Evolutionary conservation across 2,888 invertebrate genomes (phyloP).

Genomic region (Microctonus hyperodae): DNA sequence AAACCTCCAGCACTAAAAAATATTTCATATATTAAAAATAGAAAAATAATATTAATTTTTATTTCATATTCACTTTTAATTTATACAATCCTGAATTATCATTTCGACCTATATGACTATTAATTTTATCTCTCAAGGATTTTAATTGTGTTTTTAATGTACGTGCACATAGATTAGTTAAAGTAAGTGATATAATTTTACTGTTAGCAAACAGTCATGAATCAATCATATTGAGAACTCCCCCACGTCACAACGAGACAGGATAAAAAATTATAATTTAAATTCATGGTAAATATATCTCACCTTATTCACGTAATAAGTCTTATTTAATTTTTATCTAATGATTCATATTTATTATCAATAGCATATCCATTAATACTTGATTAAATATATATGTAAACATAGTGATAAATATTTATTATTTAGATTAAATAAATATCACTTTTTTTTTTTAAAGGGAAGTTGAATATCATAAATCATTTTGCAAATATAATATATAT

Average conservation of each 20-base stretch:
- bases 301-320: not conserved
- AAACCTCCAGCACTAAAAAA: conserved; percentile 83
- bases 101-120: not conserved
- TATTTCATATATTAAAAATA: conserved; percentile 1
- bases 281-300: not conserved
- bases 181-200: not conserved
- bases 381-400: not conserved
- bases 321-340: not conserved
- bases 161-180: not conserved
- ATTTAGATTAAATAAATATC: not conserved
- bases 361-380: not conserved
- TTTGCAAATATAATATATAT: not conserved
- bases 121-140: not conserved
- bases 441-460: not conserved
- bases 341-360: not conserved
- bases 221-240: conserved; percentile 8
- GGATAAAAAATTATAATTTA: not conserved
- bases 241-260: not conserved
- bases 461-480: not conserved
- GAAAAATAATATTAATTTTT: conserved; percentile 18
- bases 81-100: not conserved
- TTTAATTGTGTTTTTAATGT: not conserved
- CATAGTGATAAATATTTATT: not conserved
- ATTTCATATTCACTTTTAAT: not conserved
- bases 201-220: conserved; percentile 34